Conservation (phyloP, 2,888 invertebrate genomes). For the Seira sanloemensis region DNA sequence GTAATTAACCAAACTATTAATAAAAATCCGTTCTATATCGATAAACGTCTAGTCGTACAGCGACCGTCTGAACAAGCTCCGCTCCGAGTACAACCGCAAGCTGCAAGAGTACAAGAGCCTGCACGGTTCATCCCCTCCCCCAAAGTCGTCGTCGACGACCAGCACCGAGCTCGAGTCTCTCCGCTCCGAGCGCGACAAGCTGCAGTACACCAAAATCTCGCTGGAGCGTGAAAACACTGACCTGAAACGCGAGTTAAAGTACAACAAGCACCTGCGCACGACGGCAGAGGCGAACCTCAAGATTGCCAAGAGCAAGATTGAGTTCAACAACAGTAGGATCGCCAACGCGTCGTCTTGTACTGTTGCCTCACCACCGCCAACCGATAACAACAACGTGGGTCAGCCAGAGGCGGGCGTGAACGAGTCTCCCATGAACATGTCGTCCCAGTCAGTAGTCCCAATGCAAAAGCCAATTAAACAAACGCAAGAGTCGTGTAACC, state of each 20-base stretch:
- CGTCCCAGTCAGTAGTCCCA: no score
- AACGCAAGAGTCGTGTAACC: no score
- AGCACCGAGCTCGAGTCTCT: conserved; percentile 39
- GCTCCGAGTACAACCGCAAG: conserved; percentile 61
- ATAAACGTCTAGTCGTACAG: conserved; percentile 48
- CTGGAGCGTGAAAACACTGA: conserved; percentile 48
- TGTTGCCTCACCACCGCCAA: no score
- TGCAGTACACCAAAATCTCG: conserved; percentile 13
- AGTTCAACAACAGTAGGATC: no score
- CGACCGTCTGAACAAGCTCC: conserved; percentile 56
- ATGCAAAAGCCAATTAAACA: no score
- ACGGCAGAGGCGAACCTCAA: conserved; percentile 45
- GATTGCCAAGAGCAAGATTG: conserved; percentile 39
- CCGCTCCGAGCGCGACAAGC: conserved; percentile 45
- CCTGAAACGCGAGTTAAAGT: conserved; percentile 41
- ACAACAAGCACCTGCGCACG: conserved; percentile 41
- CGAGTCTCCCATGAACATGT: no score
- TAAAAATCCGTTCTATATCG: neutral
- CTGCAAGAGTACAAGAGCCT: conserved; percentile 48
- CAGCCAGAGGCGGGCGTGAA: no score
- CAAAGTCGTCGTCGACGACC: neutral
- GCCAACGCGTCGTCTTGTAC: no score
- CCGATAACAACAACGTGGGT: no score
- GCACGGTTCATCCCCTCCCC: neutral
- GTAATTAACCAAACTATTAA: no score